Conservation (phyloP, 2,888 invertebrate genomes). For the Odontocerum albicorne region DNA sequence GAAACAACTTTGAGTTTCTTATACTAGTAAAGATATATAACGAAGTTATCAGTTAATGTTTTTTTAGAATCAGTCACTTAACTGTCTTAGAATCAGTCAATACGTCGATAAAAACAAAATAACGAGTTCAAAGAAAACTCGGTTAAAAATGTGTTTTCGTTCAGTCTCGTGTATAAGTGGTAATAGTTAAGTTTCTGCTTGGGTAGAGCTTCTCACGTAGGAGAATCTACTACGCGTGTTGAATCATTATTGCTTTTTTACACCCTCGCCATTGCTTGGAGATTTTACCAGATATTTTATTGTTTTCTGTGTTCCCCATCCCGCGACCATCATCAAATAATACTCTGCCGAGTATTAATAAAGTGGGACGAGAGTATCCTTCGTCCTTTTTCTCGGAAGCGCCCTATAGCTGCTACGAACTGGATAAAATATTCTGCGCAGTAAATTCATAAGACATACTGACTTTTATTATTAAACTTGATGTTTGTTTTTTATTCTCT, state of each 20-base stretch:
- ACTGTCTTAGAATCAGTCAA: too few relatives aligned
- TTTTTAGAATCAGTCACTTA: too few relatives aligned
- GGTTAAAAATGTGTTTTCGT: too few relatives aligned
- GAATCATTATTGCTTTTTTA: slow-evolving; percentile 31
- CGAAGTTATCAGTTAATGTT: too few relatives aligned
- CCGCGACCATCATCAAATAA: slow-evolving; percentile 1
- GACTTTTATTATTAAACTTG: background rate
- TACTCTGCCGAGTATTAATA: slow-evolving; percentile 4
- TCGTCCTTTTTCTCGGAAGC: background rate
- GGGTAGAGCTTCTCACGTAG: slow-evolving; percentile 15
- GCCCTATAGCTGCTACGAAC: background rate
- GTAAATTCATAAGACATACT: background rate
- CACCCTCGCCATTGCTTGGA: slow-evolving; percentile 18
- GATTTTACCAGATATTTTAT: slow-evolving; percentile 29
- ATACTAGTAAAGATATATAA: too few relatives aligned
- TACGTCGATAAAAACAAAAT: too few relatives aligned
- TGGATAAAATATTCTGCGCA: background rate
- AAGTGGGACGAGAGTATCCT: background rate
- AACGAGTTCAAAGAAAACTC: too few relatives aligned
- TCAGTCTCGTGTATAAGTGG: background rate
- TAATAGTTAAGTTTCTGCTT: background rate
- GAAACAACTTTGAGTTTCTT: too few relatives aligned
- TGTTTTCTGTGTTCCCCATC: slow-evolving; percentile 24
- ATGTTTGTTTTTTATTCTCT: slow-evolving; percentile 2
- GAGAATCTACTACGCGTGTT: slow-evolving; percentile 24